These are phyloP conservation scores for Coenobita brevimanus DNA, from an alignment of 1,140 invertebrate genomes.

Conservation along the genomic window DNA sequence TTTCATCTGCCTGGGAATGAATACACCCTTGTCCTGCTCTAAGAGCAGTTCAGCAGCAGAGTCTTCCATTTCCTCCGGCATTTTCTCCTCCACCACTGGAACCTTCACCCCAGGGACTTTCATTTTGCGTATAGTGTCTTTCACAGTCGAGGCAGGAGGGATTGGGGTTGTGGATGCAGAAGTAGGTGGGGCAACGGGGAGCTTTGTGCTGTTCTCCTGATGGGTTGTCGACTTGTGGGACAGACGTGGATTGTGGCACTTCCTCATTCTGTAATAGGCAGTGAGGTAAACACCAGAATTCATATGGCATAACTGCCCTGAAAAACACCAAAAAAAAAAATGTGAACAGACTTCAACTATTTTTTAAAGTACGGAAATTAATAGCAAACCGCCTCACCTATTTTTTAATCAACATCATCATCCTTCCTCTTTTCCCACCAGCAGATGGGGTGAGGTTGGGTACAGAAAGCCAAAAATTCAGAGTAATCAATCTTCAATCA, in stretches of 20 bases:
- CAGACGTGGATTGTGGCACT: constrained; percentile 51
- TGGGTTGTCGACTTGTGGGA: constrained; percentile 24
- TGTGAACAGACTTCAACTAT: no score
- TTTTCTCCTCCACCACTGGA: constrained; percentile 28
- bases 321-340: no score
- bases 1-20: constrained; percentile 53
- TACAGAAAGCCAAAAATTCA: no score
- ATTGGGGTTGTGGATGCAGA: no score
- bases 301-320: no score
- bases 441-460: no score
- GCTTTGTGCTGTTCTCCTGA: constrained; percentile 11
- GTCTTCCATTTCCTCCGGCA: neutral
- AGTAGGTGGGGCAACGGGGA: neutral
- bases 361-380: no score
- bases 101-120: neutral
- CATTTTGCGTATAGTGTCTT: constrained; percentile 3
- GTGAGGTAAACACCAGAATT: no score
- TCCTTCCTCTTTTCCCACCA: no score
- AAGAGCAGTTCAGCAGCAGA: neutral
- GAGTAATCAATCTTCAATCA: no score
- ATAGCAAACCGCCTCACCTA: no score
- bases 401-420: no score
- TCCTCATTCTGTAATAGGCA: constrained; percentile 52
- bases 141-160: neutral
- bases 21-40: constrained; percentile 39